Conservation (phyloP, 2,113 vertebrate genomes). For the Ailuropoda melanoleuca region DNA sequence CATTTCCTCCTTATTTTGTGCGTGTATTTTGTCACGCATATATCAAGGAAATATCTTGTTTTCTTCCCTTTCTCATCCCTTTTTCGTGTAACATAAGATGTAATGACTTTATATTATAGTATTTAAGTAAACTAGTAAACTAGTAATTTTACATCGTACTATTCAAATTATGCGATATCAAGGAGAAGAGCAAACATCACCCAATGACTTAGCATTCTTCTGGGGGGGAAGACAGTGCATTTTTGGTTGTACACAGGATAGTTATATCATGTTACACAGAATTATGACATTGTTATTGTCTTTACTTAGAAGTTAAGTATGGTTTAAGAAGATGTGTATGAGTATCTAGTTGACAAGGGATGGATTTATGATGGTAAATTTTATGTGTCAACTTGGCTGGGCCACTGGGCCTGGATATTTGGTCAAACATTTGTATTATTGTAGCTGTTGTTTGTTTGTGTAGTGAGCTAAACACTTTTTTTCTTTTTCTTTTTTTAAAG, state of each 20-base stretch:
- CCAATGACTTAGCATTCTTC: background rate
- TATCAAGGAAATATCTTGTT: background rate
- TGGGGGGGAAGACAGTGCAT: background rate
- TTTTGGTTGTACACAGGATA: background rate
- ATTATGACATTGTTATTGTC: background rate
- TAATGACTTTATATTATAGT: background rate
- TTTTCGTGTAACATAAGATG: background rate
- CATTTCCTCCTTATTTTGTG: background rate
- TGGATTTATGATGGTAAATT: background rate
- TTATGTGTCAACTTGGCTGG: background rate
- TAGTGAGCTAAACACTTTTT: background rate
- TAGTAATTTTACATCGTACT: background rate
- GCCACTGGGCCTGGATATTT: background rate
- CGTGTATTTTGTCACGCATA: too few relatives aligned
- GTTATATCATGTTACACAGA: background rate
- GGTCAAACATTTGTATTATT: background rate
- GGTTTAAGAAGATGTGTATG: background rate
- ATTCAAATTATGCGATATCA: background rate
- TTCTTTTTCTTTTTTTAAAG: background rate
- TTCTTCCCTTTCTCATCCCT: background rate
- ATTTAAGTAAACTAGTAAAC: too few relatives aligned
- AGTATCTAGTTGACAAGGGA: background rate
- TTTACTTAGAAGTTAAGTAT: background rate
- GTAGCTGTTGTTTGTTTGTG: background rate
- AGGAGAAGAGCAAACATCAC: background rate